Conservation (phyloP, 2,113 vertebrate genomes). For the Oenanthe oenanthe region DNA sequence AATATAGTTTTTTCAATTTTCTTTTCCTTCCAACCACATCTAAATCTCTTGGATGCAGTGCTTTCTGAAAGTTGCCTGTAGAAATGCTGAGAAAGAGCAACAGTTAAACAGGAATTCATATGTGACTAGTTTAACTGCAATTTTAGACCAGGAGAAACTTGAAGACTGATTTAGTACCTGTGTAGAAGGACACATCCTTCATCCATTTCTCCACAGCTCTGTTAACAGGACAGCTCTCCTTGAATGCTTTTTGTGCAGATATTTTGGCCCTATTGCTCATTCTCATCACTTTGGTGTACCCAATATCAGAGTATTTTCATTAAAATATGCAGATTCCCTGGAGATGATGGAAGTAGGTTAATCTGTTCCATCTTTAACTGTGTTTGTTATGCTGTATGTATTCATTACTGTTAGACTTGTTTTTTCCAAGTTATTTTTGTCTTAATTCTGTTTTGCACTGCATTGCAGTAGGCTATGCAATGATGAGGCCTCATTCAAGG, state of each 20-base stretch:
- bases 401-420: background rate
- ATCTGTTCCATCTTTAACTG: background rate
- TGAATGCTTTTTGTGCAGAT: background rate
- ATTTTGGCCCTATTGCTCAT: background rate
- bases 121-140: background rate
- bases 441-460: background rate
- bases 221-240: background rate
- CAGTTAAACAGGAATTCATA: background rate
- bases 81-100: background rate
- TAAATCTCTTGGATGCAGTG: background rate
- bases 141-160: background rate
- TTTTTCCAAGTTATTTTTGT: background rate
- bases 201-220: background rate
- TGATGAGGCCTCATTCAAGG: background rate
- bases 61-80: background rate
- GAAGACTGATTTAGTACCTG: background rate
- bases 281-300: background rate
- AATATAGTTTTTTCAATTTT: background rate
- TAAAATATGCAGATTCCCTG: background rate
- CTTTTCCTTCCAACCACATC: background rate
- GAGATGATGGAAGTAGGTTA: background rate
- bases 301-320: background rate
- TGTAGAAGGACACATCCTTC: background rate
- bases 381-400: background rate
- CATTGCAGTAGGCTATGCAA: background rate